Percentiles rank a stretch among this genome's conserved stretches.
phyloP scores from a whole-genome alignment of 2,113 vertebrate species.

The Riparia riparia region DNA sequence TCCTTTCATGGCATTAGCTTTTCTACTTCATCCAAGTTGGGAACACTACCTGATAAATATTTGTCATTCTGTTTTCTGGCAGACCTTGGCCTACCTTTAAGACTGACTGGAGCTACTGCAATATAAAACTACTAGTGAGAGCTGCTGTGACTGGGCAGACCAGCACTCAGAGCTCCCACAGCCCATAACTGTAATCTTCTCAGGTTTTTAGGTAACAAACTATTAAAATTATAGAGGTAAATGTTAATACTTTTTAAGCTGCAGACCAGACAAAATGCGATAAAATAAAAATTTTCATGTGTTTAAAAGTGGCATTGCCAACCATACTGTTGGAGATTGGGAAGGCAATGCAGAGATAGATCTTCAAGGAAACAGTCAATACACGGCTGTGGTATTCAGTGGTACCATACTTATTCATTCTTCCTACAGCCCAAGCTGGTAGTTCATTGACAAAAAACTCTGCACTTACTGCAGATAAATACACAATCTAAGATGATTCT shows the following conservation, averaged over 20 bases:
- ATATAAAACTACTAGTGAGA: not conserved
- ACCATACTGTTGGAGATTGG: not conserved
- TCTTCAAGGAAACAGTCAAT: not conserved
- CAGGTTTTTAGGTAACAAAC: not conserved
- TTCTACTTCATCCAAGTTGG: not conserved
- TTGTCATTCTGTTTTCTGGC: not conserved
- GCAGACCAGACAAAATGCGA: not conserved
- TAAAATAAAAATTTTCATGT: not conserved
- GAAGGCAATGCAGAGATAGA: not conserved
- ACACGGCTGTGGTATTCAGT: not conserved
- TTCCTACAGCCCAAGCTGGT: not conserved
- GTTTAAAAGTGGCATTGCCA: not conserved
- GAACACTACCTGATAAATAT: not conserved
- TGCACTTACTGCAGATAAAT: not conserved
- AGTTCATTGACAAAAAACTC: not conserved
- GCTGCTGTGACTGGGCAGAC: not conserved
- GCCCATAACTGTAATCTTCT: not conserved
- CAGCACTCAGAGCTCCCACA: not conserved
- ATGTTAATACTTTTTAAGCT: not conserved
- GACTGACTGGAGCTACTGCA: not conserved
- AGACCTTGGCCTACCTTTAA: not conserved
- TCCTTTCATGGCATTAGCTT: not conserved
- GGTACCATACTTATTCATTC: not conserved
- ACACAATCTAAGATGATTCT: not conserved
- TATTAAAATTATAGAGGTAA: not conserved